Base-by-base conservation (phyloP, 1,140 invertebrate species). In the Drosophila erecta region DNA sequence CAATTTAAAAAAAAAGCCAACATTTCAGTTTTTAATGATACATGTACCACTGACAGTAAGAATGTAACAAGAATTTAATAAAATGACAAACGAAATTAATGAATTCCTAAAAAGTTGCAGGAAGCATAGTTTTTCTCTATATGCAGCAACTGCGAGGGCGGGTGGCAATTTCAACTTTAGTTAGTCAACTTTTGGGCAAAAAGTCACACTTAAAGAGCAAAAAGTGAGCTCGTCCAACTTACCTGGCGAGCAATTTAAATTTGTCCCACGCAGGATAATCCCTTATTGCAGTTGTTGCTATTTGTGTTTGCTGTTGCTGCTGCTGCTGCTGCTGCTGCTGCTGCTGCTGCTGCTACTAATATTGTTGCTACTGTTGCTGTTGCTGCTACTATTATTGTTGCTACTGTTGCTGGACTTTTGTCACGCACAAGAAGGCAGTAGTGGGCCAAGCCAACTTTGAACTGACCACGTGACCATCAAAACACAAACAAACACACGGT, bases 341-440 rank as follows among this genome's bases (percentile, higher is more conserved):
- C 40, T 44, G 47, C 38, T 59, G 50, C 53, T 74, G 37, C 4
- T 51, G 17, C 17, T 17, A 17, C 17, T 17, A 17, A 1, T 17
- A 17, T 17, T 46, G 44, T 8, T 41, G 22, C 14, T 61, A 50
- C 40, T 44, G 47, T 35, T 59, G 50, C 47, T 74, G 30, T 2
- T 43, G 33, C n/a, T 56, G 58, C 47, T 44, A 49, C 7, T 38
- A 14, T 35, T 73, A 58, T 44, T 69, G 59, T 30, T 70, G 37
- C 40, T 60, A 40, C 69, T 69, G 60, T 50, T 76, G 38, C 57
- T 76, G 43, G 60, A 77, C 61, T 73, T 71, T 57, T 89, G 83
- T 89, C 83, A 87, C 83, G 84, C 83, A 87, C 81, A 78, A 89
- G 79, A 61, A 83, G 65, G 67, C 67, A 57, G 64, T 67, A 49